These are phyloP conservation scores for Drymodes brunneopygia DNA, from an alignment of 2,113 vertebrate genomes.

Conservation along the genomic window DNA sequence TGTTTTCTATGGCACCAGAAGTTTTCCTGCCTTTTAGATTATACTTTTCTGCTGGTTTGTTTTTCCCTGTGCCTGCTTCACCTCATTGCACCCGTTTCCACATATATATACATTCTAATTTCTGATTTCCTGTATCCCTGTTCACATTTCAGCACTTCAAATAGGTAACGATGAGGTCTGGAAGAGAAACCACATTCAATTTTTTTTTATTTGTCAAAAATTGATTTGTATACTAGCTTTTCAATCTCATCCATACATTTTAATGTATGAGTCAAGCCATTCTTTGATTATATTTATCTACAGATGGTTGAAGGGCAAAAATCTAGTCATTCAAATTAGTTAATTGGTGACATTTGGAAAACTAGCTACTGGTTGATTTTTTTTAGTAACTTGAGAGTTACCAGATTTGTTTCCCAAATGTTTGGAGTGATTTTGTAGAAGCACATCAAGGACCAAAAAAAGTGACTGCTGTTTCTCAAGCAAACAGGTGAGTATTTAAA, in stretches of 20 bases:
- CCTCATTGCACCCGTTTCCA: neutral
- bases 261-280: neutral
- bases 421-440: neutral
- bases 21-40: neutral
- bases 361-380: neutral
- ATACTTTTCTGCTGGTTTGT: neutral
- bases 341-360: constrained; percentile 6
- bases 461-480: neutral
- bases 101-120: neutral
- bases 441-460: neutral
- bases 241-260: neutral
- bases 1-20: neutral
- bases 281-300: neutral
- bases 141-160: neutral
- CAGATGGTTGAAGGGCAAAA: constrained; percentile 25
- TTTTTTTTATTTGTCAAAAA: neutral
- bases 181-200: neutral
- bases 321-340: neutral
- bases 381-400: neutral
- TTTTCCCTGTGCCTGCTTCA: neutral
- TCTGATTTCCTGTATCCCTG: neutral
- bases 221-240: neutral
- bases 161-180: neutral
- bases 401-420: neutral
- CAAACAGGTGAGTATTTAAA: neutral